Evolutionary conservation across 2,888 invertebrate species (phyloP).

Genomic region (Drosophila ezoana): DNA sequence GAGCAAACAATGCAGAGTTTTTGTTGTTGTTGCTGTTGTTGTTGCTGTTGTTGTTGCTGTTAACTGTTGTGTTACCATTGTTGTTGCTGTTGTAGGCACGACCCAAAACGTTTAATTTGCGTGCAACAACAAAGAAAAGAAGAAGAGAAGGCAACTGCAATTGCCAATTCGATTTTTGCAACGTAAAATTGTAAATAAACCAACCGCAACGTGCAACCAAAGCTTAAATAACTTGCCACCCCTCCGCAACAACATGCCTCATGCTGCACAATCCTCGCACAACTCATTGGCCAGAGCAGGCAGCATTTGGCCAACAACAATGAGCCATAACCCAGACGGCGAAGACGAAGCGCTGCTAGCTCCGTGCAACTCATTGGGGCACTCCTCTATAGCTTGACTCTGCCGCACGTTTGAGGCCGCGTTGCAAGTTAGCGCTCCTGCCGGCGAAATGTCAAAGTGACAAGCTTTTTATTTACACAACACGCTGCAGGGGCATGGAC

Average conservation of each 20-base stretch:
- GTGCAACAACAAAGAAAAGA: conserved; percentile 30
- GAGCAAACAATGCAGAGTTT: conserved; percentile 51
- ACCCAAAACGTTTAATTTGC: conserved; percentile 70
- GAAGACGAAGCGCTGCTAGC: conserved; percentile 28
- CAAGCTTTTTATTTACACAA: conserved; percentile 64
- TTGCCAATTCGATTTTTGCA: conserved; percentile 60
- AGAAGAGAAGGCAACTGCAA: conserved; percentile 37
- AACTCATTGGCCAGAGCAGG: conserved; percentile 38
- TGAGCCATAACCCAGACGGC: conserved; percentile 11
- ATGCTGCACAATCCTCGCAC: conserved; percentile 34
- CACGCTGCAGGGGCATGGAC: background rate
- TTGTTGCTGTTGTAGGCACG: conserved; percentile 50
- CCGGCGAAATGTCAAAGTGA: conserved; percentile 64
- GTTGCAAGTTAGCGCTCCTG: conserved; percentile 57
- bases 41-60: conserved; percentile 29
- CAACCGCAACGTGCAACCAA: conserved; percentile 54
- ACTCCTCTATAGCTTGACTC: conserved; percentile 42
- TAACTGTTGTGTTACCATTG: conserved; percentile 42
- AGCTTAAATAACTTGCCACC: conserved; percentile 3
- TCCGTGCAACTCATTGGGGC: conserved; percentile 32
- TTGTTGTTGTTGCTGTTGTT: conserved; percentile 18
- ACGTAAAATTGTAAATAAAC: conserved; percentile 60
- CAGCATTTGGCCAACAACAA: conserved; percentile 35
- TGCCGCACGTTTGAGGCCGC: conserved; percentile 52
- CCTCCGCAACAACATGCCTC: background rate